phyloP scores from a whole-genome alignment of 30 jellyfish, hydroid and myxozoan genomes.

The Sanderia malayensis region DNA sequence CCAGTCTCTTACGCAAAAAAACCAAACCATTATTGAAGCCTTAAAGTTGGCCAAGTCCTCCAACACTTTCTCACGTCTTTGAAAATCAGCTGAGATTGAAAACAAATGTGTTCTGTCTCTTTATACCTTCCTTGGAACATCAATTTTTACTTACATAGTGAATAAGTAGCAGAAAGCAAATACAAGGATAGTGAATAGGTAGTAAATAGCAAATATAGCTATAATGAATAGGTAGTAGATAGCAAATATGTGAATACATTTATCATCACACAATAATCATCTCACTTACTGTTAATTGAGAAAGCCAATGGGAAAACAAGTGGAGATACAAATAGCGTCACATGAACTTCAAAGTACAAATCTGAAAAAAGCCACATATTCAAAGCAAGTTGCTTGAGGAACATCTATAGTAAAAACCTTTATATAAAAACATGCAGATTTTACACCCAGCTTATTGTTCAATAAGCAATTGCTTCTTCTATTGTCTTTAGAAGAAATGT shows the following conservation, averaged over 20 bases:
- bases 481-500: no score
- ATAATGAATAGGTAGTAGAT: no score
- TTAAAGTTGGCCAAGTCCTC: conserved; percentile 92
- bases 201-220: no score
- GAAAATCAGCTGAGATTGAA: conserved; percentile 86
- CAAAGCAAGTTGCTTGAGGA: background rate
- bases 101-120: background rate
- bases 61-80: conserved; percentile 95
- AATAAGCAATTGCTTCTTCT: no score
- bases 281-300: conserved; percentile 85
- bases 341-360: conserved; percentile 77
- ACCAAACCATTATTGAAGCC: conserved; percentile 92
- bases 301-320: conserved; percentile 97
- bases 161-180: no score
- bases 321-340: conserved; percentile 93
- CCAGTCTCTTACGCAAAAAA: conserved; percentile 97
- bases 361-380: conserved; percentile 38
- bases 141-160: no score
- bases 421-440: no score
- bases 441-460: no score
- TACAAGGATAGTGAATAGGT: no score
- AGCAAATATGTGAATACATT: no score
- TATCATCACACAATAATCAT: no score
- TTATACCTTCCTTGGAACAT: no score
- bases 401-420: background rate